Conservation (phyloP, 2,797 vertebrate species). For the Acanthurus tractus region DNA sequence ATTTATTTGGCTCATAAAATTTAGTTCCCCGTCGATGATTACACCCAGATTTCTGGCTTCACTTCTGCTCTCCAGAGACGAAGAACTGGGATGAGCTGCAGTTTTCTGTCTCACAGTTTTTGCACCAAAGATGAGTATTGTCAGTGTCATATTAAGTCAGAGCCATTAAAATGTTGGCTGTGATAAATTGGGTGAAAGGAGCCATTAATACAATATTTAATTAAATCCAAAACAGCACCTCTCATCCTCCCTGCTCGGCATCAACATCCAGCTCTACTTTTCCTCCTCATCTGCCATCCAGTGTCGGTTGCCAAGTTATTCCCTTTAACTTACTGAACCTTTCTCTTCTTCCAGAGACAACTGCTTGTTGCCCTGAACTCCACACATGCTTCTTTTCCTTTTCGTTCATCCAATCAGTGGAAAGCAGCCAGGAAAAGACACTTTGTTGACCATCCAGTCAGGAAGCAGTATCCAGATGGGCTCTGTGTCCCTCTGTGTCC, state of each 20-base stretch:
- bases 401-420: slow-evolving; percentile 64
- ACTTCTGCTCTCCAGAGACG: background rate
- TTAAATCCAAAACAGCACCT: slow-evolving; percentile 53
- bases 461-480: slow-evolving; percentile 67
- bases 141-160: slow-evolving; percentile 57
- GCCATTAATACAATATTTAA: slow-evolving; percentile 52
- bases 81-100: background rate
- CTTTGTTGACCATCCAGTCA: slow-evolving; percentile 73
- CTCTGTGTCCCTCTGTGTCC: slow-evolving; percentile 45
- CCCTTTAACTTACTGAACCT: slow-evolving; percentile 56
- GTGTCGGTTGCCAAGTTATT: slow-evolving; percentile 45
- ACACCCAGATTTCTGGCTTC: slow-evolving; percentile 12
- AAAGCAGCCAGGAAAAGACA: slow-evolving; percentile 70
- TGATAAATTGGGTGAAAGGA: slow-evolving; percentile 22
- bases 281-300: slow-evolving; percentile 59
- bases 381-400: slow-evolving; percentile 53
- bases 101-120: background rate
- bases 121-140: background rate
- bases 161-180: slow-evolving; percentile 41
- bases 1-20: slow-evolving; percentile 1
- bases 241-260: slow-evolving; percentile 39
- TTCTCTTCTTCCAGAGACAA: slow-evolving; percentile 69
- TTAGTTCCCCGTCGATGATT: background rate
- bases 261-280: slow-evolving; percentile 56
- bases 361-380: slow-evolving; percentile 63